A percentile compares a stretch with the other conserved stretches of the same genome.
Evolutionary conservation across 1,140 invertebrate genomes (phyloP).

Genomic region (Rhyzopertha dominica): DNA sequence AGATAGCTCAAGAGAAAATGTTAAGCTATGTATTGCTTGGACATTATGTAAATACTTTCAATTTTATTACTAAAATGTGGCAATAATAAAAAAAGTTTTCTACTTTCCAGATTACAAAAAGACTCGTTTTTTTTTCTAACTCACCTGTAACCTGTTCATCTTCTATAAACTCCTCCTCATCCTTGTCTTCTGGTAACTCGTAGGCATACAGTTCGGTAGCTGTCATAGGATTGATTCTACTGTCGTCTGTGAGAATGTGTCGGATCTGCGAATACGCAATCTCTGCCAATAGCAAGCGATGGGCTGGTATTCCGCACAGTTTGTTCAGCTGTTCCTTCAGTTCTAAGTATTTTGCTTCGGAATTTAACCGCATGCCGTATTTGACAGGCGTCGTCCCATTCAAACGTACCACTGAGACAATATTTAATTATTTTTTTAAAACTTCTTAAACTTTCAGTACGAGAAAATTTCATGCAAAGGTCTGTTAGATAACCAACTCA

Average conservation of each 20-base stretch:
- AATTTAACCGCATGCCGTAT: slow-evolving; percentile 75
- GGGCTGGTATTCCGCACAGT: slow-evolving; percentile 57
- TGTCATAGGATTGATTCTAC: slow-evolving; percentile 31
- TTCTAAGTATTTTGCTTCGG: slow-evolving; percentile 69
- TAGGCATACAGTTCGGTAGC: slow-evolving; percentile 48
- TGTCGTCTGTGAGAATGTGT: slow-evolving; percentile 30
- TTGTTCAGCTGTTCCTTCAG: slow-evolving; percentile 65
- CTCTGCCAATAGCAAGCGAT: slow-evolving; percentile 65
- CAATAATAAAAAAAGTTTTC: no score
- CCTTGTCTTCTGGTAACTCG: slow-evolving; percentile 44
- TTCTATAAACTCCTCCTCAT: not conserved
- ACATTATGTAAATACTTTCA: no score
- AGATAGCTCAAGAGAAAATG: no score
- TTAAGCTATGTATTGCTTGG: no score
- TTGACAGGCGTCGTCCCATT: slow-evolving; percentile 76
- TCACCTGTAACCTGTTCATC: slow-evolving; percentile 12
- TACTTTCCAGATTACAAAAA: no score
- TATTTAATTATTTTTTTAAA: slow-evolving; percentile 1
- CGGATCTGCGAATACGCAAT: slow-evolving; percentile 59
- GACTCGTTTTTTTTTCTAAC: slow-evolving; percentile 25
- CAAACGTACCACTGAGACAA: slow-evolving; percentile 58
- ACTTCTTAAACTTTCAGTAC: not conserved
- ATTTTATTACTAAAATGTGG: no score
- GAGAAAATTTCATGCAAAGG: not conserved
- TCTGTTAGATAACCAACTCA: slow-evolving; percentile 41